Base-by-base conservation (phyloP, 2,888 invertebrate genomes). In the Dermolepida albohirtum region DNA sequence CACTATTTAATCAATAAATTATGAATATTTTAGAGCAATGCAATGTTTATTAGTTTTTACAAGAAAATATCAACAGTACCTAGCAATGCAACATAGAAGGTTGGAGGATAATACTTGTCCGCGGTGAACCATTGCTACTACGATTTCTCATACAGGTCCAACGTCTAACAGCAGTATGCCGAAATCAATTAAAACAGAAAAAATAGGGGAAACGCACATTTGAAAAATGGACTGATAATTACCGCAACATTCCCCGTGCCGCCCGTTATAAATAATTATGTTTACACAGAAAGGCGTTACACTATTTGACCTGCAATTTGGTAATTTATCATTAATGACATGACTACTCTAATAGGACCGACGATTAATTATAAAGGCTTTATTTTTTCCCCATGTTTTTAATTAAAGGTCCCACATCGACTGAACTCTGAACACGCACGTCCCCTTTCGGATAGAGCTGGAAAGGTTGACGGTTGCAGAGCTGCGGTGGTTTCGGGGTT, bases 201-300 rank as follows among this genome's bases (percentile, higher is more conserved):
- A 64, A 64, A 54, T 43, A 22, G 40, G 16, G 54, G 54, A 44
- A 43, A 12, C 5, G 8, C 10, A n/a, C 44, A 52, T 64, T 64
- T 64, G 65, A 62, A 59, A 55, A 54, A 71, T 71, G 67, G 64
- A 51, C 65, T 65, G 71, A 69, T 71, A 71, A 69, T 69, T 68
- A 68, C 66, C 64, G 68, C 59, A 68, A 49, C 64, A 62, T 65
- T 52, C 63, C 64, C 52, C 44, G 64, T 64, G 47, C 43, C 34
- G 54, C 44, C 41, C 54, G 54, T 68, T 67, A 66, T 66, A 67
- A 67, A 71, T 70, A 71, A 71, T 71, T 70, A 64, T 67, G 64
- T 70, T 69, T 69, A 63, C 71, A 68, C 66, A 55, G 67, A 68
- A 70, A 70, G 69, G 68, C 68, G 68, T 66, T 66, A 67, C 69